Conservation (phyloP, 2,113 vertebrate genomes). For the Corythaixoides concolor region DNA sequence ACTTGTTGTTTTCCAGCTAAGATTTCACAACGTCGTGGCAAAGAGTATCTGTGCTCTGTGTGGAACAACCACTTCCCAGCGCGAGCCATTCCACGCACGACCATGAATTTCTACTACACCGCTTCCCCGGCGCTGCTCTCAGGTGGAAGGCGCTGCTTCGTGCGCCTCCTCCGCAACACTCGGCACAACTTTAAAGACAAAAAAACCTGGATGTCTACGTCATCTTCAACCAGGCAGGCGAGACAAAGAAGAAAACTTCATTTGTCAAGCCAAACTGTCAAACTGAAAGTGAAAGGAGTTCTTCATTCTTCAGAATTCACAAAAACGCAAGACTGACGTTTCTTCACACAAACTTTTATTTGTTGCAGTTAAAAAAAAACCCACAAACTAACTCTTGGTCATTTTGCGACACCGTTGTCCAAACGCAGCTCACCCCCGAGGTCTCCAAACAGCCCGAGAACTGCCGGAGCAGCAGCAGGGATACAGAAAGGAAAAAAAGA, state of each 20-base stretch:
- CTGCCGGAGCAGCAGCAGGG: not conserved
- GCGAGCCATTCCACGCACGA: rapidly evolving
- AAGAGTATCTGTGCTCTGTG: rapidly evolving
- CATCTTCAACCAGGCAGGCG: rapidly evolving
- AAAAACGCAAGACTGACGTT: not conserved
- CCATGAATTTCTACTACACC: rapidly evolving
- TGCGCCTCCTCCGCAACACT: not conserved
- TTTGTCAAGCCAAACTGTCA: rapidly evolving
- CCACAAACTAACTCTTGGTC: not conserved
- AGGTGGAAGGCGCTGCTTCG: not conserved
- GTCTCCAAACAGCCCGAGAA: not conserved
- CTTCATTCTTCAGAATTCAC: rapidly evolving
- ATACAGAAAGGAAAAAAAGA: not conserved
- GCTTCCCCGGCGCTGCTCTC: rapidly evolving
- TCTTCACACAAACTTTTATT: not conserved
- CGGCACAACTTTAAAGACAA: not conserved
- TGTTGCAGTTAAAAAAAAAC: not conserved
- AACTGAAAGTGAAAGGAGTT: rapidly evolving
- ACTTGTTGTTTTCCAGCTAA: not conserved
- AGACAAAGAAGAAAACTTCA: not conserved
- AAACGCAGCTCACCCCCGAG: rapidly evolving
- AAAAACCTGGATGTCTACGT: not conserved
- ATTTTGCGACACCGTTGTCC: not conserved
- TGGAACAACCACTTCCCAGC: not conserved
- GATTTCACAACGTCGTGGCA: not conserved